A percentile compares a stretch with the other conserved stretches of the same genome.
Conservation (phyloP, 2,888 invertebrate species). For the Nemurella pictetii region DNA sequence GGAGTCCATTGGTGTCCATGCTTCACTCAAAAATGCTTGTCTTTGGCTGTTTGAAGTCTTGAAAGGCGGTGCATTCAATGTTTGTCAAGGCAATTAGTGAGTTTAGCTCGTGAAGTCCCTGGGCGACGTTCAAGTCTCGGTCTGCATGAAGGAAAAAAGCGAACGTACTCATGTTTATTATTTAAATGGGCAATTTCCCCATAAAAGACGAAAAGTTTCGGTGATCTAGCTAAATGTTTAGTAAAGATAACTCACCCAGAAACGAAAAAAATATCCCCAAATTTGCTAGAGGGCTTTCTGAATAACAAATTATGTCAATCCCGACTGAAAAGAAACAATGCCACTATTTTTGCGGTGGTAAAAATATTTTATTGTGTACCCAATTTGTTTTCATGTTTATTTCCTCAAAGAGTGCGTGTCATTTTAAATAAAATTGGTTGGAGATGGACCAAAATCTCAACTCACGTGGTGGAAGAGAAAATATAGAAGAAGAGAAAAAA, state of each 20-base stretch:
- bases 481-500: neutral
- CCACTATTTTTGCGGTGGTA: too few species aligned
- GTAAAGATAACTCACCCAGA: too few species aligned
- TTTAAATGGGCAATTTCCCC: too few species aligned
- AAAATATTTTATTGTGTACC: too few species aligned
- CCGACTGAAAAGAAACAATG: neutral
- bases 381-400: too few species aligned
- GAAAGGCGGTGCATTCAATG: neutral
- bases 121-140: neutral
- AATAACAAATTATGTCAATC: neutral
- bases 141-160: neutral
- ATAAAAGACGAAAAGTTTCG: too few species aligned
- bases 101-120: neutral
- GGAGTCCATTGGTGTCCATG: too few species aligned
- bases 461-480: neutral
- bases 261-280: too few species aligned
- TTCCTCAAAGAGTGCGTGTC: too few species aligned
- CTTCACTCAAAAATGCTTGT: neutral
- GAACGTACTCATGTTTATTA: neutral
- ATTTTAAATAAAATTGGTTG: neutral
- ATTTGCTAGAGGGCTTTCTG: too few species aligned
- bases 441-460: neutral
- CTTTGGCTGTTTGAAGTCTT: neutral
- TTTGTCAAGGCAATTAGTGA: slow-evolving; percentile 3
- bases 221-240: too few species aligned